A percentile compares a stretch with the other conserved stretches of the same genome.
phyloP scores from a whole-genome alignment of 2,888 invertebrate species.

The Dexiosoma caninum region DNA sequence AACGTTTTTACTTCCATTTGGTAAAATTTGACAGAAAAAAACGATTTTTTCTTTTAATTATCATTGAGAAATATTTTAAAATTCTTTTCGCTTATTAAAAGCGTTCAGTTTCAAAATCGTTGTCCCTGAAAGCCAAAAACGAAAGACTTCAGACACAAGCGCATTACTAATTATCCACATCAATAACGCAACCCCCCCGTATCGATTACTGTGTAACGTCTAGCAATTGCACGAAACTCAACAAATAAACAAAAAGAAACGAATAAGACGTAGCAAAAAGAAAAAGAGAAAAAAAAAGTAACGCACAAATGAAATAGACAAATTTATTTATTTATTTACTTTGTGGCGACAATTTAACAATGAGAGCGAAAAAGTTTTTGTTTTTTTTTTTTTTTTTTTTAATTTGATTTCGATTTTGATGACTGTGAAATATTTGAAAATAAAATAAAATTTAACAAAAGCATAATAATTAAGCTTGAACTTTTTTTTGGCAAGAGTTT shows the following conservation, averaged over 20 bases:
- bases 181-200: conserved; percentile 5
- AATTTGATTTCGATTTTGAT: background rate
- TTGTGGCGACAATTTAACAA: conserved; percentile 24
- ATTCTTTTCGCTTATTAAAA: conserved; percentile 34
- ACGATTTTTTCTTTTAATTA: too few relatives aligned
- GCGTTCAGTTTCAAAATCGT: background rate
- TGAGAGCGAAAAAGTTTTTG: background rate
- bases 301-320: background rate
- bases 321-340: background rate
- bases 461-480: conserved; percentile 40
- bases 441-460: background rate
- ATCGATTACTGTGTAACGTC: conserved; percentile 27
- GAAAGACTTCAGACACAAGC: conserved; percentile 53
- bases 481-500: conserved; percentile 53
- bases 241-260: background rate
- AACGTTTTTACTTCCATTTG: background rate
- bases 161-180: conserved; percentile 16
- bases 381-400: background rate
- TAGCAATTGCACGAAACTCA: conserved; percentile 25
- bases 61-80: conserved; percentile 30
- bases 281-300: background rate
- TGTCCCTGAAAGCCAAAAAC: conserved; percentile 46
- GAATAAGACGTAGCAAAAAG: conserved; percentile 1
- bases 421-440: background rate
- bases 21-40: too few relatives aligned